Conservation (phyloP, 2,113 vertebrate species). For the Cebus imitator region DNA sequence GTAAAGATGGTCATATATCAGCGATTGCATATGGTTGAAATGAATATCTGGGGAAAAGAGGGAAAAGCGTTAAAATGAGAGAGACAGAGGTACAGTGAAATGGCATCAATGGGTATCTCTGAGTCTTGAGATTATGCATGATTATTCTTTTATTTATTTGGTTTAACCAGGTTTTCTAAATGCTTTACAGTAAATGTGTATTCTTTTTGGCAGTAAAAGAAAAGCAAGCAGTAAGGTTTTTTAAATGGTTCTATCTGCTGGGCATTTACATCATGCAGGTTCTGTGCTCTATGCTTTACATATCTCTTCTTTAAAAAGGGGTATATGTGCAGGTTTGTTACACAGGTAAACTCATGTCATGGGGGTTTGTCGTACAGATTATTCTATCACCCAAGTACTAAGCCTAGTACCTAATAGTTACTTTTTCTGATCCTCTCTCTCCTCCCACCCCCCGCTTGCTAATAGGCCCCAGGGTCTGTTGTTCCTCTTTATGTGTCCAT, state of each 20-base stretch:
- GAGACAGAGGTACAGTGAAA: neutral
- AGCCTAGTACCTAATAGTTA: too few species aligned
- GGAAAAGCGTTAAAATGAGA: neutral
- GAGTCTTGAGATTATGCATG: neutral
- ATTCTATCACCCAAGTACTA: too few species aligned
- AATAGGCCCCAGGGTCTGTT: too few species aligned
- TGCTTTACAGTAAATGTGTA: neutral
- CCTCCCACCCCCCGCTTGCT: too few species aligned
- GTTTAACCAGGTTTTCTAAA: neutral
- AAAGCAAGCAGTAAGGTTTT: neutral
- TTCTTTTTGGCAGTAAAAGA: neutral
- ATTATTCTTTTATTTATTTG: neutral
- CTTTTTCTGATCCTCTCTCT: too few species aligned
- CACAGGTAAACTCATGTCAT: too few species aligned
- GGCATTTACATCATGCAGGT: neutral
- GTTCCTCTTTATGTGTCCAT: too few species aligned
- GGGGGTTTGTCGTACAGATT: too few species aligned
- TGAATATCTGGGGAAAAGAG: neutral
- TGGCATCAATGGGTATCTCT: neutral
- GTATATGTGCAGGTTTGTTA: too few species aligned
- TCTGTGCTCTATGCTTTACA: neutral
- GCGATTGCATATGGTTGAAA: neutral
- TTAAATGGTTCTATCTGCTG: neutral
- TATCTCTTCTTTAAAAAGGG: neutral
- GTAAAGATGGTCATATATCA: neutral